Conservation (phyloP, 2,113 vertebrate species). For the Solea senegalensis region DNA sequence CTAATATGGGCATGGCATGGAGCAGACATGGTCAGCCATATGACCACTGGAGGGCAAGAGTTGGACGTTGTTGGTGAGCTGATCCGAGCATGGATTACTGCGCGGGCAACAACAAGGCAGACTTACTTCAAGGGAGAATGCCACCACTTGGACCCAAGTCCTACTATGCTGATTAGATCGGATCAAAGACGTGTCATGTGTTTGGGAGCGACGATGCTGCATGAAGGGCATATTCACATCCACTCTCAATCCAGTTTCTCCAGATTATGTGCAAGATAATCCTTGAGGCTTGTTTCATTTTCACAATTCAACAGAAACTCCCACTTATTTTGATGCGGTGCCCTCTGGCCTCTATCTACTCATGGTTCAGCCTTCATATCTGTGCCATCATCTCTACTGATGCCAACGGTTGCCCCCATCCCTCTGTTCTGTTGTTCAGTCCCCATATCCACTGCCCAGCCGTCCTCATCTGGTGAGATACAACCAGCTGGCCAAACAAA, state of each 20-base stretch:
- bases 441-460: slow-evolving; percentile 43
- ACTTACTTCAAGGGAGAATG: slow-evolving; percentile 38
- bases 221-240: neutral
- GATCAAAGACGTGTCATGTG: slow-evolving; percentile 2
- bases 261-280: slow-evolving; percentile 12
- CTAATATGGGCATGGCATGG: slow-evolving; percentile 63
- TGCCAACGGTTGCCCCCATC: slow-evolving; percentile 60
- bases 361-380: slow-evolving; percentile 39
- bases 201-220: slow-evolving; percentile 23
- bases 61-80: slow-evolving; percentile 27
- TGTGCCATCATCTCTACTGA: slow-evolving; percentile 54
- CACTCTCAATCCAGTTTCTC: neutral
- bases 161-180: slow-evolving; percentile 45
- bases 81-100: slow-evolving; percentile 56
- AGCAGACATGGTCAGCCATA: slow-evolving; percentile 60
- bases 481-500: slow-evolving; percentile 73
- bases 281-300: slow-evolving; percentile 10
- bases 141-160: slow-evolving; percentile 38
- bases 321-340: slow-evolving; percentile 60
- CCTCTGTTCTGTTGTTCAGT: slow-evolving; percentile 58
- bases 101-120: slow-evolving; percentile 37
- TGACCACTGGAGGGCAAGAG: slow-evolving; percentile 39
- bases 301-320: slow-evolving; percentile 31
- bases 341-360: slow-evolving; percentile 44
- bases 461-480: slow-evolving; percentile 65